These are phyloP conservation scores for Eutolmus rufibarbis DNA, from an alignment of 2,888 invertebrate genomes.

Conservation along the genomic window DNA sequence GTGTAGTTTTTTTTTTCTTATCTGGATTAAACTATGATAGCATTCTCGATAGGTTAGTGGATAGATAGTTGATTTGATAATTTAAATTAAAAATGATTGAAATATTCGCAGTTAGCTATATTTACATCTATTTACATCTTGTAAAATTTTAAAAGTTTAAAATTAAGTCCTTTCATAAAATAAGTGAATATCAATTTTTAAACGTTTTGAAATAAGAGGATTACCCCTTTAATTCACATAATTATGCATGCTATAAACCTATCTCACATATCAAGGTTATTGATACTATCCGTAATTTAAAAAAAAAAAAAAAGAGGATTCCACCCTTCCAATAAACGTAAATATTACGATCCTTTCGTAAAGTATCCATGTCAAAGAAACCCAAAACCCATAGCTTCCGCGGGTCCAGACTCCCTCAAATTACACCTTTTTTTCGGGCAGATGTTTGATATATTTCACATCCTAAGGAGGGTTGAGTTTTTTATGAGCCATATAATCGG, in stretches of 20 bases:
- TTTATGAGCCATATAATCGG: slow-evolving; percentile 15
- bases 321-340: background rate
- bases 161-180: no score
- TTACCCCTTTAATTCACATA: background rate
- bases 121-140: no score
- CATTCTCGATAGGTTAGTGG: no score
- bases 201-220: no score
- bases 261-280: background rate
- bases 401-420: slow-evolving; percentile 10
- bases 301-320: background rate
- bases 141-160: no score
- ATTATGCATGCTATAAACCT: background rate
- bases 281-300: background rate
- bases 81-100: no score
- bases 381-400: slow-evolving; percentile 1
- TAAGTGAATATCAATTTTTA: no score
- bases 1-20: no score
- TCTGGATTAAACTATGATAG: no score
- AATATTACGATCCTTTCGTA: background rate
- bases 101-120: no score
- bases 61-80: no score
- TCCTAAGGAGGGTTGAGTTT: background rate
- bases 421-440: background rate
- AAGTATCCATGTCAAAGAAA: background rate
- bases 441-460: background rate